Base-by-base conservation (phyloP, 1,140 invertebrate species). In the Pachyrhynchus sulphureomaculatus region DNA sequence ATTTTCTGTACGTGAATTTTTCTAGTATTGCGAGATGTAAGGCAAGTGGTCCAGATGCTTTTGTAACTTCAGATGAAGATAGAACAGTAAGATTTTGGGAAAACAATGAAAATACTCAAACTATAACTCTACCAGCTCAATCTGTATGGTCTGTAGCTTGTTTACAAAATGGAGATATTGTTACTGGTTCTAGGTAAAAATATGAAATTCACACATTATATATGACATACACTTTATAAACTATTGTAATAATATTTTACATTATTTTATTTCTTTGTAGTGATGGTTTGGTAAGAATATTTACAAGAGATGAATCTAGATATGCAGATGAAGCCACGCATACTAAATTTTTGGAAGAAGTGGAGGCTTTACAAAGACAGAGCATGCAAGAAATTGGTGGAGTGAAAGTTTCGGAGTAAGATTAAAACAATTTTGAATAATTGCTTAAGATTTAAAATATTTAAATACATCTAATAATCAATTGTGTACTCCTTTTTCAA, bases 141-240 rank as follows among this genome's bases (percentile, higher is more conserved):
- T 93, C 92, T 17, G 86, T 98, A 5, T 99, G 96, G 96, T 85
- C 86, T 42, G 88, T 96, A 0, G 82, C 86, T 51, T 83, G 86
- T 56, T 75, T 98, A 13, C 69, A 79, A 2, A 96, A 97, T 79
- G 89, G 88, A 9, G 95, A 98, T 78, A 85, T 99, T 72, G 91
- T 91, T n/a, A 86, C 91, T 60, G 96, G 93, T 6, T 79, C 85
- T 55, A 88, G 86, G 85, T 86, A 76, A 69, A n/a, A 1, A 1
- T 41, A 29, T 21, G 8, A 37, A 59, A 13, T n/a, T n/a, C n/a
- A n/a, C n/a, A n/a, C n/a, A n/a, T n/a, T n/a, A n/a, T n/a, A n/a
- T n/a, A n/a, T 13, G 20, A 34, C 8, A 20, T 29, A 32, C 9
- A 4, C 9, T 34, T 34, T 4, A 2, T 51, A 10, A 34, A 34